Conservation (phyloP, 2,113 vertebrate genomes). For the Siniperca knerii region DNA sequence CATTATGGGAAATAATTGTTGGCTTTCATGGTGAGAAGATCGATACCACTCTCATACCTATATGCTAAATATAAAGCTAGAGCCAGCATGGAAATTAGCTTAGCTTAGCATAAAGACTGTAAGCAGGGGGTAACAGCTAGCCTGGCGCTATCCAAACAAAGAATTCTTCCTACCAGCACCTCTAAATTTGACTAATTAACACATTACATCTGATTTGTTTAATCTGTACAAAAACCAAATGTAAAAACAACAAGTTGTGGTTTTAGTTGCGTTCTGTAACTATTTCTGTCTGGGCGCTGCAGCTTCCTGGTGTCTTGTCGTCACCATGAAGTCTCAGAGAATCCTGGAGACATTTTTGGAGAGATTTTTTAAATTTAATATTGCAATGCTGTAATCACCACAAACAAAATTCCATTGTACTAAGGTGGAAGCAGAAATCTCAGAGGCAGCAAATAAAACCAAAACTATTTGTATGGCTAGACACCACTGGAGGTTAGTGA, state of each 20-base stretch:
- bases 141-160: background rate
- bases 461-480: constrained; percentile 13
- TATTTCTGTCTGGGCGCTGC: too few species aligned
- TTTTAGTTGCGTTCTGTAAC: too few species aligned
- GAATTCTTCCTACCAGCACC: too few species aligned
- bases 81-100: background rate
- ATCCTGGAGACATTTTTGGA: background rate
- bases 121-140: background rate
- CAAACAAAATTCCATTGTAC: background rate
- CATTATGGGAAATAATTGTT: background rate
- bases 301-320: too few species aligned
- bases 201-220: too few species aligned
- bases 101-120: background rate
- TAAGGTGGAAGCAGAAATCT: background rate
- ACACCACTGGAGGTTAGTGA: background rate
- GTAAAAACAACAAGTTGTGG: too few species aligned
- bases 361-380: background rate
- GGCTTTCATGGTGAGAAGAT: background rate
- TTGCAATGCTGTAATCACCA: background rate
- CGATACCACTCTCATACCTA: background rate
- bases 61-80: background rate
- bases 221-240: too few species aligned
- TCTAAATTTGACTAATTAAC: too few species aligned
- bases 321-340: too few species aligned
- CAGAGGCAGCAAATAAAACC: constrained; percentile 13